These are phyloP conservation scores for Phania funesta DNA, from an alignment of 2,888 invertebrate species.

Conservation along the genomic window DNA sequence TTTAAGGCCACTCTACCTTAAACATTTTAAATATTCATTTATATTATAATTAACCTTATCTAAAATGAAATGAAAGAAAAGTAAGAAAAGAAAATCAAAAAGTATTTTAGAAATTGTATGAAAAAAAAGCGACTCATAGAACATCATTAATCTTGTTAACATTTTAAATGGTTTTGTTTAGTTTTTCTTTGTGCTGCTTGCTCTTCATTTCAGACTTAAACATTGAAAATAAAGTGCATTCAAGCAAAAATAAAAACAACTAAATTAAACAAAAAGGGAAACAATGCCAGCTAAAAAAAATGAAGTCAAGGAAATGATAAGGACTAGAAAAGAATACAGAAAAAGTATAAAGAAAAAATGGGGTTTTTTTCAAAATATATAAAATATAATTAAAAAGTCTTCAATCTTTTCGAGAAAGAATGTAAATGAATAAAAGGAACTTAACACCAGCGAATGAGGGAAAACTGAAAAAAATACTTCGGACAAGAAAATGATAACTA, in stretches of 20 bases:
- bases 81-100: slow-evolving; percentile 64
- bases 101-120: slow-evolving; percentile 25
- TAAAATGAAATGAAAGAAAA: slow-evolving; percentile 54
- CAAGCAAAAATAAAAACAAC: slow-evolving; percentile 55
- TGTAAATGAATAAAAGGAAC: slow-evolving; percentile 58
- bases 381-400: slow-evolving; percentile 70
- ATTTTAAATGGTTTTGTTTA: slow-evolving; percentile 71
- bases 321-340: slow-evolving; percentile 28
- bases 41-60: slow-evolving; percentile 70
- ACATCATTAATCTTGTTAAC: slow-evolving; percentile 72
- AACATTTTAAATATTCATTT: slow-evolving; percentile 63
- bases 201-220: slow-evolving; percentile 25
- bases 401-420: slow-evolving; percentile 62
- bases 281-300: slow-evolving; percentile 46
- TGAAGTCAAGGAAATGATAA: slow-evolving; percentile 59
- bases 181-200: not conserved
- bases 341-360: slow-evolving; percentile 20
- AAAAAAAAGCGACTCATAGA: slow-evolving; percentile 51
- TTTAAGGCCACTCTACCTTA: not conserved
- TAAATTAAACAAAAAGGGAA: slow-evolving; percentile 55
- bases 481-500: slow-evolving; percentile 48
- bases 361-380: slow-evolving; percentile 33
- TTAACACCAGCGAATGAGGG: slow-evolving; percentile 15
- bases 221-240: slow-evolving; percentile 63
- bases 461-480: not conserved